Conservation (phyloP, 2,113 vertebrate species). For the Spermophilus dauricus region DNA sequence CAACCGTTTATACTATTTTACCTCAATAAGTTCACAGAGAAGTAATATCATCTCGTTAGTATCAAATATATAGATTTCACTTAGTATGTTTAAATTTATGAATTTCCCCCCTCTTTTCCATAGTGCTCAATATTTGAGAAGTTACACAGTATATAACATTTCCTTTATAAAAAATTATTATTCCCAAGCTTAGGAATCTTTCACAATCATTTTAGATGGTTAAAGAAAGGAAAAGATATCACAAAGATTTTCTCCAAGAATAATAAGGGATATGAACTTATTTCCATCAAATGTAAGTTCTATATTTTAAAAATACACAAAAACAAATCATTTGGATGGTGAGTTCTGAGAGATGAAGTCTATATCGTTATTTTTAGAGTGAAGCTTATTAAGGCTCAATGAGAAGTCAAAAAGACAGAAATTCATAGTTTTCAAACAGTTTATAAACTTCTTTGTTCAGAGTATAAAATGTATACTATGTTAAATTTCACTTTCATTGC, state of each 20-base stretch:
- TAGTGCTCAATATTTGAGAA: background rate
- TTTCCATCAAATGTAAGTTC: background rate
- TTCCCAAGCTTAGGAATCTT: slow-evolving; percentile 3
- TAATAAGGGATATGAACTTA: slow-evolving; percentile 8
- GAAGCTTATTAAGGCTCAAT: background rate
- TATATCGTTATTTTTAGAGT: background rate
- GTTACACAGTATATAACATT: background rate
- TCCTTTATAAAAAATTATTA: background rate
- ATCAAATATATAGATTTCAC: background rate
- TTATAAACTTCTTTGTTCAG: background rate
- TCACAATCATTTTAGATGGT: slow-evolving; percentile 7
- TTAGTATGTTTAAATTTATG: slow-evolving; percentile 7
- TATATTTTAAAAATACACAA: background rate
- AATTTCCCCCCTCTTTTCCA: background rate
- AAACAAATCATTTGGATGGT: background rate
- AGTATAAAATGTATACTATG: background rate
- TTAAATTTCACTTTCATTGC: slow-evolving; percentile 56
- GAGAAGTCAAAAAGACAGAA: slow-evolving; percentile 14
- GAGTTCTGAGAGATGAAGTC: background rate
- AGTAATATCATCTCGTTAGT: background rate
- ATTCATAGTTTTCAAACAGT: background rate
- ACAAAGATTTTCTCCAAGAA: slow-evolving; percentile 33
- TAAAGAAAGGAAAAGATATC: slow-evolving; percentile 22
- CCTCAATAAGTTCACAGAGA: background rate
- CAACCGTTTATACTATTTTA: background rate